A percentile compares a stretch with the other conserved stretches of the same genome.
Evolutionary conservation across 2,888 invertebrate species (phyloP).

Genomic region (Blera fallax): DNA sequence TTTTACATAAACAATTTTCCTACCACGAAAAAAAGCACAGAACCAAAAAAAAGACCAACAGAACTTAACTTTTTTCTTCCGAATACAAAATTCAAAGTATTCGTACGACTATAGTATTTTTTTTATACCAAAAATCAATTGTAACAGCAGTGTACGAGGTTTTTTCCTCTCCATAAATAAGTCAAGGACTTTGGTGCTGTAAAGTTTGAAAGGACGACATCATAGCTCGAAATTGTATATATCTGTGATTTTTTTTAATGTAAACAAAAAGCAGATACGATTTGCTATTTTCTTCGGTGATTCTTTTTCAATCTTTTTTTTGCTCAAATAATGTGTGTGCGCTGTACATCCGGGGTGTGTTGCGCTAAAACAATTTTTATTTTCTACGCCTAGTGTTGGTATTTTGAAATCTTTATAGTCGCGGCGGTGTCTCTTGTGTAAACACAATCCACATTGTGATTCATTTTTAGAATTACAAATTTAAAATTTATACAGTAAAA

Average conservation of each 20-base stretch:
- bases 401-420: slow-evolving; percentile 1
- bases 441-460: slow-evolving; percentile 24
- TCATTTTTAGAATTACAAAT: slow-evolving; percentile 3
- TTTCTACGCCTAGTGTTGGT: background rate
- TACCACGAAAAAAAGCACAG: slow-evolving; percentile 6
- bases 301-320: background rate
- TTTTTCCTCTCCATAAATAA: background rate
- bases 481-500: background rate
- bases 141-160: background rate
- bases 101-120: background rate
- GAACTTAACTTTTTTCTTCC: background rate
- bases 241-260: slow-evolving; percentile 21
- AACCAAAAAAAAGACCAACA: background rate
- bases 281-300: background rate
- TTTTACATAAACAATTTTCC: slow-evolving; percentile 21
- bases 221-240: background rate
- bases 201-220: background rate
- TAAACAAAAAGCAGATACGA: slow-evolving; percentile 8
- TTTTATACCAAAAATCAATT: slow-evolving; percentile 28
- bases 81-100: background rate
- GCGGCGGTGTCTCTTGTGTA: background rate
- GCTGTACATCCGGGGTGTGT: slow-evolving; percentile 4
- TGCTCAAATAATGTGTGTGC: background rate
- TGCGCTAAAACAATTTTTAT: slow-evolving; percentile 5
- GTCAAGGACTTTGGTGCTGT: background rate